phyloP scores from a whole-genome alignment of 2,888 invertebrate genomes.

The Pediacus dermestoides region DNA sequence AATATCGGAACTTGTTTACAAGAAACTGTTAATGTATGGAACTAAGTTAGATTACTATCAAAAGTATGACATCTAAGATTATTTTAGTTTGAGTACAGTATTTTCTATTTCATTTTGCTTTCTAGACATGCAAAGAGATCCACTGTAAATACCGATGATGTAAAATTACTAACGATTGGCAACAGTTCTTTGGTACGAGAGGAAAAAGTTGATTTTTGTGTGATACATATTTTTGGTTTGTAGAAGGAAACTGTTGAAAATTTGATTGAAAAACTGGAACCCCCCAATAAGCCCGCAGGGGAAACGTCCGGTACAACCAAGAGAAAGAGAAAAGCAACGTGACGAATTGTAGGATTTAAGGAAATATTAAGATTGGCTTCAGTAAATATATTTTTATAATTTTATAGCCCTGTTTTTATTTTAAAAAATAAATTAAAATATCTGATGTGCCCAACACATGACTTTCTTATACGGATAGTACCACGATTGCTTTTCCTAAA shows the following conservation, averaged over 20 bases:
- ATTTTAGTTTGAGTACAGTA: too few relatives aligned
- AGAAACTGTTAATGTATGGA: slow-evolving; percentile 56
- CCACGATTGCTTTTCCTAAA: too few relatives aligned
- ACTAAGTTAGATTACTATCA: slow-evolving; percentile 64
- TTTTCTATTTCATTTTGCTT: slow-evolving; percentile 14
- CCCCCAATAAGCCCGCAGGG: slow-evolving; percentile 23
- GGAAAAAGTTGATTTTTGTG: too few relatives aligned
- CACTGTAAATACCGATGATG: slow-evolving; percentile 61
- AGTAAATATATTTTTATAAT: too few relatives aligned
- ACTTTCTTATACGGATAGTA: too few relatives aligned
- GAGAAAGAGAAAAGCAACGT: slow-evolving; percentile 24
- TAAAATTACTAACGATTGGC: slow-evolving; percentile 59
- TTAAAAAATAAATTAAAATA: too few relatives aligned
- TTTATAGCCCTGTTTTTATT: too few relatives aligned
- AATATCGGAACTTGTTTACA: slow-evolving; percentile 59
- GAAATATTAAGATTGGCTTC: too few relatives aligned
- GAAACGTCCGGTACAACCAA: slow-evolving; percentile 16
- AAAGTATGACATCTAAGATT: too few relatives aligned
- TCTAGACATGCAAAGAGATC: slow-evolving; percentile 62
- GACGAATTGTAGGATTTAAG: too few relatives aligned
- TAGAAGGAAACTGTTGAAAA: slow-evolving; percentile 35
- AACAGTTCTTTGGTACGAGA: slow-evolving; percentile 61
- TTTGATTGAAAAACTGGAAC: too few relatives aligned
- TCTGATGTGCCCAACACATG: too few relatives aligned
- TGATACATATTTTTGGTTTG: slow-evolving; percentile 15